Evolutionary conservation across 1,140 invertebrate species (phyloP), one percentile per base, ranked within the genome.

Genomic region (Pteromalus puparum): DNA sequence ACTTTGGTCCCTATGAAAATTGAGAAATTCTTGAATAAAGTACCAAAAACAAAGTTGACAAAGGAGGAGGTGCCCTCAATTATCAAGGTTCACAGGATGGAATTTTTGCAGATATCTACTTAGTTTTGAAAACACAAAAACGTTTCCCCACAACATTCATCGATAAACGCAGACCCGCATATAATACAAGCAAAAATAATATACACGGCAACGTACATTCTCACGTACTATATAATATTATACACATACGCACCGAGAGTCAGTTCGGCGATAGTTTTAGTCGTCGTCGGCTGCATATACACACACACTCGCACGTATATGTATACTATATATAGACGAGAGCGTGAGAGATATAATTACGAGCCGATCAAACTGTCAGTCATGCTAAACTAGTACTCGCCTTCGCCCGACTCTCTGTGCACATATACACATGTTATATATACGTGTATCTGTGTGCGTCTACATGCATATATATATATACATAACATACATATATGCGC

Each of bases 281-380:
- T 48, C 46, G 46, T 48, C 46, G 65, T 67, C 24, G 6, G 67
- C 26, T n/a, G 67, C 24, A 70, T 28, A 70, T 15, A 70, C 26
- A 70, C 15, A 65, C n/a, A 65, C 68, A 70, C 21, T 30, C 30
- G 26, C 28, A 61, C 48, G 46, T 12, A 30, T 46, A n/a, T 53
- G 7, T 77, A 61, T 61, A 38, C 38, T 13, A 77, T 30, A 48
- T 26, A 26, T 26, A 30, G 7, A n/a, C 24, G 81, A 26, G 75
- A 67, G 13, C 46, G 30, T 38, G 61, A 82, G 73, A 81, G 80
- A 82, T 76, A 73, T 86, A 87, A 87, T 87, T 87, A 82, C 83
- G 65, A 38, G 70, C 46, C 86, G 81, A 87, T 87, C 86, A 87
- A 87, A 87, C 86, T 87, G 86, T 87, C 86, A 82, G 80, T 18